Base-by-base conservation (phyloP, 1,140 invertebrate genomes). In the Caenorhabditis tropicalis region DNA sequence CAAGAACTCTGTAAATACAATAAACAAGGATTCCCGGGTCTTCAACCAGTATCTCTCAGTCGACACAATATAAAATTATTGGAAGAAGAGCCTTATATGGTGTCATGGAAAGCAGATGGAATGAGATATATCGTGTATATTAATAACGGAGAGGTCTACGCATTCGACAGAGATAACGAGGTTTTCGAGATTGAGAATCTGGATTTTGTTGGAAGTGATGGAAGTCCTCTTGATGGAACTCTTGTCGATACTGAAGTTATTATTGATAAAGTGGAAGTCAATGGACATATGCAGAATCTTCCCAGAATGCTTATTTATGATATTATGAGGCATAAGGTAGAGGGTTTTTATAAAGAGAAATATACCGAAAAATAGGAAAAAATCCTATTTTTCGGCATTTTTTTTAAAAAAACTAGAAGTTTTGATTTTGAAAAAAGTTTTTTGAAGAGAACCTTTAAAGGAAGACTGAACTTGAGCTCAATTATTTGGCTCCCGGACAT, bases 51-150 rank as follows among this genome's bases (percentile, higher is more conserved):
- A 4, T 88, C 89, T n/a, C 82, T 87, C 15, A 94, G 96, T 89
- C 91, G 92, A 3, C 90, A 94, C 0, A 99, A 99, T 92, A 93
- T 99, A 16, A 92, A 91, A 56, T 93, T 94, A 12, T 91, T 99
- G 1, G 92, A 93, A 58, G 89, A 94, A 85, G 96, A 96, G 90
- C 95, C 95, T 0, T 99, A 99, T 90, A 94, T 94, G 90, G 97
- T 99, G 4, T 99, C 96, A 0, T 99, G 98, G 98, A 99, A 99
- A 92, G 98, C 98, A 19, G 98, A 99, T 92, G 98, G 98, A 31
- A 96, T 95, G 19, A 94, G 96, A 88, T 99, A 98, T 91, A 95
- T 99, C 95, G 97, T 99, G 95, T 92, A 98, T 9, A 97, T 99
- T 81, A 94, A 96, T 89, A 94, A 94, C 19, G 93, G 94, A 88